These are phyloP conservation scores for Drosophila atripex DNA, from an alignment of 2,888 invertebrate species.

Conservation along the genomic window DNA sequence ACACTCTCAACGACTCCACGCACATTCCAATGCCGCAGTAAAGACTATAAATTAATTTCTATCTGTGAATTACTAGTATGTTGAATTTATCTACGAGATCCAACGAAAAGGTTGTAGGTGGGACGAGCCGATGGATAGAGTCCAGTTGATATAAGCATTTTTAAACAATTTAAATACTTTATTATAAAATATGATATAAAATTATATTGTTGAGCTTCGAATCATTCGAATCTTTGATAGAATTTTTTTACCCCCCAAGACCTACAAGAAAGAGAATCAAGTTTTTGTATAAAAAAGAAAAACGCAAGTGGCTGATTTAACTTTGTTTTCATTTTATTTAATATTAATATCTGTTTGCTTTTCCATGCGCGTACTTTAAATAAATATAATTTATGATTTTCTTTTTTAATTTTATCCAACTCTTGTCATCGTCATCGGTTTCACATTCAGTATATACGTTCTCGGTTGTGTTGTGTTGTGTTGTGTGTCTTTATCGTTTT, in stretches of 20 bases:
- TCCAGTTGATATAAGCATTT: background rate
- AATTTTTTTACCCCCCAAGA: background rate
- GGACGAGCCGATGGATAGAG: background rate
- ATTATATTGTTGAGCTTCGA: slow-evolving; percentile 2
- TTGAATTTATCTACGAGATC: background rate
- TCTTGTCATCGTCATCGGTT: slow-evolving; percentile 5
- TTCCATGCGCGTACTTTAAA: slow-evolving; percentile 79
- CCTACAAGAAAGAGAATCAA: background rate
- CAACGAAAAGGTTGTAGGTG: background rate
- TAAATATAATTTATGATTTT: slow-evolving; percentile 76
- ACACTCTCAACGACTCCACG: slow-evolving; percentile 31
- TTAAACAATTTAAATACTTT: background rate
- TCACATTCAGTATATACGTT: slow-evolving; percentile 44
- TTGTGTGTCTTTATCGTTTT: slow-evolving; percentile 62
- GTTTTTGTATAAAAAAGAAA: slow-evolving; percentile 2
- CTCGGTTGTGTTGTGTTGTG: slow-evolving; percentile 13
- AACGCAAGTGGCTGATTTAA: slow-evolving; percentile 47
- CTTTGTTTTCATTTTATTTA: slow-evolving; percentile 75
- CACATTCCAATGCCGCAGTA: slow-evolving; percentile 44
- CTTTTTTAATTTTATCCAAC: slow-evolving; percentile 35
- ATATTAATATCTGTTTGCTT: slow-evolving; percentile 80
- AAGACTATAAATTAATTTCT: slow-evolving; percentile 7
- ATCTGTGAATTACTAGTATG: slow-evolving; percentile 2
- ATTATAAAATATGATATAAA: background rate
- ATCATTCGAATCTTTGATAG: background rate